Conservation (phyloP, 2,888 invertebrate species). For the Rhodophaea formosa region DNA sequence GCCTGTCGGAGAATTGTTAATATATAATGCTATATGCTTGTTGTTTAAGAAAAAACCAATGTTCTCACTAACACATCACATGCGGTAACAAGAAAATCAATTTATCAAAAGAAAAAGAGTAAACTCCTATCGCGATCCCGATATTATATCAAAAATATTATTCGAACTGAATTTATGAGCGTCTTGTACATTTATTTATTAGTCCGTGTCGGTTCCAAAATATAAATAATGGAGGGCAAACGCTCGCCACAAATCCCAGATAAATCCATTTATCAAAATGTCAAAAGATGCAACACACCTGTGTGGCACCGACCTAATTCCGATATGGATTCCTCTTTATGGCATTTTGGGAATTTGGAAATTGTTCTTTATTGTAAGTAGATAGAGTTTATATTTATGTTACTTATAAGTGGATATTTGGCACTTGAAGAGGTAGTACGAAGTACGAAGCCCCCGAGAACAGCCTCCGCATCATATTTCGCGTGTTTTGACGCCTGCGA, state of each 20-base stretch:
- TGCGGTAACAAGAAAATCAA: background rate
- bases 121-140: background rate
- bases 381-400: conserved; percentile 31
- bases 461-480: conserved; percentile 55
- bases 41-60: too few species aligned
- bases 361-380: conserved; percentile 20
- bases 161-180: conserved; percentile 1
- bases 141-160: conserved; percentile 5
- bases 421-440: conserved; percentile 31
- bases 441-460: conserved; percentile 43
- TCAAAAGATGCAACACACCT: conserved; percentile 55
- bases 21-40: too few species aligned
- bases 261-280: conserved; percentile 52
- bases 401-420: conserved; percentile 29
- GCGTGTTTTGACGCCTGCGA: conserved; percentile 44
- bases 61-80: too few species aligned
- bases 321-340: conserved; percentile 33
- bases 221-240: conserved; percentile 40
- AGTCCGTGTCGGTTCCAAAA: conserved; percentile 37
- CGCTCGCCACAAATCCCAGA: conserved; percentile 42
- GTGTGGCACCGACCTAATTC: conserved; percentile 51
- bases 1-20: too few species aligned
- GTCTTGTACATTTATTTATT: conserved; percentile 38
- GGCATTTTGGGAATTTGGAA: conserved; percentile 20
- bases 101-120: background rate